phyloP scores from a whole-genome alignment of 2,113 vertebrate species.

The Sula dactylatra region DNA sequence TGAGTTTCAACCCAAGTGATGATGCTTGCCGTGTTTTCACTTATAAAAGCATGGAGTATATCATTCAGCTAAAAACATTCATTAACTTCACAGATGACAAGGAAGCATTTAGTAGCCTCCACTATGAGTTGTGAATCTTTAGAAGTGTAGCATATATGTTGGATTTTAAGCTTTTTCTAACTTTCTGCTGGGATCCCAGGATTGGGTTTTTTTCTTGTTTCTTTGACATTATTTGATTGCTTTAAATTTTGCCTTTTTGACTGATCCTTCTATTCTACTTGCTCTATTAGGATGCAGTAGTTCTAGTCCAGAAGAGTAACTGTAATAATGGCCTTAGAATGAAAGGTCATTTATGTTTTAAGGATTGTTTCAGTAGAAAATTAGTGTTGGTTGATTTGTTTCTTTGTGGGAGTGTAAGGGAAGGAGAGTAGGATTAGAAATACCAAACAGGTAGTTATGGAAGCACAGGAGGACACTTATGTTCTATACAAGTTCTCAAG shows the following conservation, averaged over 20 bases:
- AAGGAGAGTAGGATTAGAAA: not conserved
- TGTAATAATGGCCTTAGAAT: not conserved
- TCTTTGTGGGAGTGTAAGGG: not conserved
- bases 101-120: not conserved
- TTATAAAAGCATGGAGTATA: accelerated
- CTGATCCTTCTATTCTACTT: not conserved
- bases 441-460: not conserved
- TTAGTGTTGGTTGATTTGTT: not conserved
- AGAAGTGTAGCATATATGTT: not conserved
- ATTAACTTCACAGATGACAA: not conserved
- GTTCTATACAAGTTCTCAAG: not conserved
- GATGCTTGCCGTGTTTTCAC: not conserved
- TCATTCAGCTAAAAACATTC: not conserved
- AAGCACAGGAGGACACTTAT: not conserved
- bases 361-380: not conserved
- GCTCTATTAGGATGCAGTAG: not conserved
- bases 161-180: not conserved
- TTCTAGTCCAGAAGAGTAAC: not conserved
- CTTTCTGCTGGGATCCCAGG: not conserved
- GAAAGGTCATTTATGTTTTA: not conserved
- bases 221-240: not conserved
- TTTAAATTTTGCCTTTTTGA: not conserved
- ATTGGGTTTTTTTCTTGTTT: not conserved
- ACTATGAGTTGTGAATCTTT: not conserved
- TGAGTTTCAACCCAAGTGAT: not conserved